Base-by-base conservation (phyloP, 1,140 invertebrate genomes). In the Coboldia fuscipes region DNA sequence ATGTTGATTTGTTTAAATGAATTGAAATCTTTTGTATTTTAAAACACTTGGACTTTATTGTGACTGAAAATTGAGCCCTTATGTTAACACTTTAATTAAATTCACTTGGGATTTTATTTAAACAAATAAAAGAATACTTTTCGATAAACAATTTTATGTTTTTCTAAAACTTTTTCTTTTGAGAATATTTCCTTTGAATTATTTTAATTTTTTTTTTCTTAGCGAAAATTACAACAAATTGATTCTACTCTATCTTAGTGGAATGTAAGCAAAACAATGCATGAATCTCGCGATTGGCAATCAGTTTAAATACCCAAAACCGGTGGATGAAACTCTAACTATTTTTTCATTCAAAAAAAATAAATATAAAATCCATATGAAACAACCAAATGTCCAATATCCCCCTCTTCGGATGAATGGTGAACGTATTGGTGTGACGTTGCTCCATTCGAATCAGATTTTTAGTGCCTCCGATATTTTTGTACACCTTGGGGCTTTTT, bases 221-320 rank as follows among this genome's bases (percentile, higher is more conserved):
- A 44, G 36, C 43, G 44, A 44, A 46, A 49, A 50, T 43, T 45
- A 51, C 42, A 51, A 47, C 43, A 47, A 33, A 34, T 34, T 40
- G 37, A 40, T 24, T 28, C 22, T 32, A 38, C 19, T 40, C 17
- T 33, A 34, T 33, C 38, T 35, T 33, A 38, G 38, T 47, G 51
- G 50, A 43, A 45, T 51, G 51, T 49, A 53, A 54, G 51, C 51
- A 48, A 54, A 52, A 48, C 51, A 54, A 54, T 54, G 51, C 45
- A 50, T 52, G 44, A 47, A 43, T 40, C 41, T 36, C 44, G 44
- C 41, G 37, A 45, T 40, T 46, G 37, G 39, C 39, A 48, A 42
- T 41, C 36, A 44, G 42, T 43, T 54, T 54, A 54, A 54, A 54
- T 54, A 54, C 51, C 44, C 19, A 32, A 27, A 4, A 27, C 12